phyloP scores from a whole-genome alignment of 92 coral and sea anemone species.

The Epizoanthus scotinus region DNA sequence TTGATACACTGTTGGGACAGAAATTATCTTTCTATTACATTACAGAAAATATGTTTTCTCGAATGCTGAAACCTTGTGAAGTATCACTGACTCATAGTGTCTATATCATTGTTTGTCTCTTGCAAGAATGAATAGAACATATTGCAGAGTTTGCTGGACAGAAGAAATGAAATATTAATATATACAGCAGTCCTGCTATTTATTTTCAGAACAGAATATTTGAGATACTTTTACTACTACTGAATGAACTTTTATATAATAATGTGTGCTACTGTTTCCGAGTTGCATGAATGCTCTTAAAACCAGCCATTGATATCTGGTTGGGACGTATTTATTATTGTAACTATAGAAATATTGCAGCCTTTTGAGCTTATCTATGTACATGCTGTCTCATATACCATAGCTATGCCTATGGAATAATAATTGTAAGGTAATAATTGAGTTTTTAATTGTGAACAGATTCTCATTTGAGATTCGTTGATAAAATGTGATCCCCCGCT shows the following conservation, averaged over 20 bases:
- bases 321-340: conserved; percentile 21
- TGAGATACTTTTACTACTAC: conserved; percentile 46
- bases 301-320: conserved; percentile 6
- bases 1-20: conserved; percentile 7
- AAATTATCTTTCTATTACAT: conserved; percentile 18
- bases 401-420: conserved; percentile 8
- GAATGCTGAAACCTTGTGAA: neutral
- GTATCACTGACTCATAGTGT: neutral
- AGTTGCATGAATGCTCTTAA: neutral
- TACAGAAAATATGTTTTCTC: neutral
- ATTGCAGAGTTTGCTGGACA: conserved; percentile 43
- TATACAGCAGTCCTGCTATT: conserved; percentile 75
- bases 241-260: conserved; percentile 32
- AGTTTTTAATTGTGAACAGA: neutral
- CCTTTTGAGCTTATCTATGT: neutral
- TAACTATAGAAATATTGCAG: neutral
- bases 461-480: neutral
- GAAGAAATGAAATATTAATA: conserved; percentile 55
- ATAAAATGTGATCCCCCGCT: no score
- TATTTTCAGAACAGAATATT: conserved; percentile 62
- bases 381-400: conserved; percentile 13
- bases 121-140: conserved; percentile 44
- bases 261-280: neutral
- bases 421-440: neutral
- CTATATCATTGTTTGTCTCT: conserved; percentile 6